Evolutionary conservation across 2,113 vertebrate species (phyloP), one percentile per base, ranked within the genome.

Genomic region (Atherinomorus stipes): DNA sequence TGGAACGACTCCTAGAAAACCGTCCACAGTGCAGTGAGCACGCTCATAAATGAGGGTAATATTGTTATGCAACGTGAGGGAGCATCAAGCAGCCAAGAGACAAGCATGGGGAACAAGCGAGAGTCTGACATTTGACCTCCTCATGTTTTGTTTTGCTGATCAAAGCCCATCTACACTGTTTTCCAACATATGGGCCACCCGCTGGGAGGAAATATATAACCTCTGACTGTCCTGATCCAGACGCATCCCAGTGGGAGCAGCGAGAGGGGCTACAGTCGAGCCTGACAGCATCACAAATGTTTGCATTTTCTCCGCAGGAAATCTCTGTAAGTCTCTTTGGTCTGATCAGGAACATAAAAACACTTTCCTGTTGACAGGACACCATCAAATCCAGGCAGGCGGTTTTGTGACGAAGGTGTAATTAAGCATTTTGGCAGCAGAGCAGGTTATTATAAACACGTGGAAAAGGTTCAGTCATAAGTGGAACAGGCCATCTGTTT

Each of bases 281-380:
- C 49, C 70, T 38, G 64, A 76, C 64, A 71, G 71, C 88, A 81
- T 88, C 84, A 92, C 77, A 73, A 70, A 73, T 85, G 90, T 91
- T 92, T 91, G 88, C 61, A 73, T 88, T 88, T 89, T 85, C 85
- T 84, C 78, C 67, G 78, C 90, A 88, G 92, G 93, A 94, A 94
- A 85, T 86, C 72, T 79, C 88, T 82, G 52, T 21, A 28, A 66
- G 65, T 84, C 77, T 89, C 90, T 88, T 90, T 21, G 79, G 85
- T 64, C 76, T 56, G 74, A 85, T 90, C 77, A 86, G 78, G 83
- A 77, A 87, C 78, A 90, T 66, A 76, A 81, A 84, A 86, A 74
- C 70, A 81, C 74, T 84, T 86, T 89, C 84, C 85, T 86, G 90
- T 83, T 85, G 75, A 79, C 80, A 76, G 62, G 74, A 63, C 50